Evolutionary conservation across 1,140 invertebrate species (phyloP).

Genomic region (Papilio dardanus): DNA sequence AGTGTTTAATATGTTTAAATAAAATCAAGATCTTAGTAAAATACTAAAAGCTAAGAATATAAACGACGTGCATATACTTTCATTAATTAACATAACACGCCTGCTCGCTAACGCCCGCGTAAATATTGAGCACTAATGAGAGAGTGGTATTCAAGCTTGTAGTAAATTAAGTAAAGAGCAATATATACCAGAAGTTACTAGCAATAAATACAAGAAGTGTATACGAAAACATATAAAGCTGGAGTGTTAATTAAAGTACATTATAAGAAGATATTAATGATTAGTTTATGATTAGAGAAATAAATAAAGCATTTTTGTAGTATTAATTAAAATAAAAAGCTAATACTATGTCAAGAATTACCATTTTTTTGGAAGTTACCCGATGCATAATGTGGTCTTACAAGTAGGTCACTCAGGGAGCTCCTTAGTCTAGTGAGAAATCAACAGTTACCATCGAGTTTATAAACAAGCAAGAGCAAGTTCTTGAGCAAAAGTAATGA

Average conservation of each 20-base stretch:
- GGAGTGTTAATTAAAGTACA: neutral
- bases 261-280: neutral
- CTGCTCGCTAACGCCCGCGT: neutral
- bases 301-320: neutral
- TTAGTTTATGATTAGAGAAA: neutral
- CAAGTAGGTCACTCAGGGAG: too few species aligned
- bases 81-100: slow-evolving; percentile 10
- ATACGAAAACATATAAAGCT: neutral
- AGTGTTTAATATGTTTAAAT: too few species aligned
- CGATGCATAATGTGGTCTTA: too few species aligned
- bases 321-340: too few species aligned
- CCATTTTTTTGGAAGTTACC: too few species aligned
- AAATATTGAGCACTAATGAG: neutral
- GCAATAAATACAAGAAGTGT: slow-evolving; percentile 5
- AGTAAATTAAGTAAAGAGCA: slow-evolving; percentile 8
- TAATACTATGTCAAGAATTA: too few species aligned
- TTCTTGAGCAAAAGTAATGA: too few species aligned
- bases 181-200: neutral
- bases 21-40: too few species aligned
- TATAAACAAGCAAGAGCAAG: too few species aligned
- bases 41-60: neutral
- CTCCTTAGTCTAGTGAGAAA: too few species aligned
- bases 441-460: too few species aligned
- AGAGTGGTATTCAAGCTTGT: slow-evolving; percentile 21
- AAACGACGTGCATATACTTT: neutral